A percentile compares a stretch with the other conserved stretches of the same genome.
Conservation (phyloP, 2,888 invertebrate species). For the Lithophane semibrunnea region DNA sequence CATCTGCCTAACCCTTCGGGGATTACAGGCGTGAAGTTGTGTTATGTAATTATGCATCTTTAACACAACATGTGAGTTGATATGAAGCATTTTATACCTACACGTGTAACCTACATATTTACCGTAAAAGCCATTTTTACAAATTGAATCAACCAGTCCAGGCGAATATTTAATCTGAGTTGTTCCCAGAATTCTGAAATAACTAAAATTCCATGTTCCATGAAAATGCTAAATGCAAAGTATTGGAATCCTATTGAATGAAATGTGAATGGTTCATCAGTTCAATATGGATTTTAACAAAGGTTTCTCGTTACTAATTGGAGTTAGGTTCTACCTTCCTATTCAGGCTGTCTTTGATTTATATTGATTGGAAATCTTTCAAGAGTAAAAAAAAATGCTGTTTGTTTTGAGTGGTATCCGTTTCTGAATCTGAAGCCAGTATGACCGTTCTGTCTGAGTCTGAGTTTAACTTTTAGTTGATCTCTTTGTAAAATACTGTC, state of each 20-base stretch:
- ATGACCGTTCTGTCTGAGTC: too few species aligned
- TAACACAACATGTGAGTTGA: not conserved
- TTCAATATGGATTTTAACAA: not conserved
- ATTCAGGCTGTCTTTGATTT: not conserved
- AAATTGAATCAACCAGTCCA: not conserved
- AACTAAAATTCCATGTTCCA: not conserved
- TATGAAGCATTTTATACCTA: not conserved
- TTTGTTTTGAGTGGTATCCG: not conserved
- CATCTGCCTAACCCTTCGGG: too few species aligned
- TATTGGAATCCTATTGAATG: not conserved
- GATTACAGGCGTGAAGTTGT: too few species aligned
- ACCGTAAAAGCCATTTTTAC: not conserved
- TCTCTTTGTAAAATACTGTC: not conserved
- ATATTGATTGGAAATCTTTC: not conserved
- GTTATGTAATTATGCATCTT: not conserved
- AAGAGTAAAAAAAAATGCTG: not conserved
- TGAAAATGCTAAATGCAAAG: not conserved
- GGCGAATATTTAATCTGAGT: not conserved
- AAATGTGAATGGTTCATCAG: not conserved
- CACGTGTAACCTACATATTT: not conserved
- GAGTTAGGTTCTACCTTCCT: not conserved
- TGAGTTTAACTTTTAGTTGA: too few species aligned
- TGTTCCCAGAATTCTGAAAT: not conserved
- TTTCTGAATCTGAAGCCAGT: not conserved
- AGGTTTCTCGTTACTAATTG: constrained; percentile 4